These are phyloP conservation scores for Brachionus rubens DNA, from an alignment of 1,140 invertebrate species.

Conservation along the genomic window DNA sequence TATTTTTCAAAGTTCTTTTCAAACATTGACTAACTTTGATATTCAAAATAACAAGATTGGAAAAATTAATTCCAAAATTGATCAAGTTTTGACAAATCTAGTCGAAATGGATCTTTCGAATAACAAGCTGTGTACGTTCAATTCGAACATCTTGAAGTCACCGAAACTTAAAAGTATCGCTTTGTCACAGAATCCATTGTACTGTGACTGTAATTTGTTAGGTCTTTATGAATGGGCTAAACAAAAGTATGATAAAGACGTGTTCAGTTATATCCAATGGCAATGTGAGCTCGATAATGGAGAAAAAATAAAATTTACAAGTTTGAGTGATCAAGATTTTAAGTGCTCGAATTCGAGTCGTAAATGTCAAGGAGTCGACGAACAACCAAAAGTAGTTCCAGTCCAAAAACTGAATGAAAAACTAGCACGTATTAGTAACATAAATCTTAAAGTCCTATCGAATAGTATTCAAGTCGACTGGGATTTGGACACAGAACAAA, in stretches of 20 bases:
- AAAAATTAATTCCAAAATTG: background rate
- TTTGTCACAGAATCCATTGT: constrained; percentile 12
- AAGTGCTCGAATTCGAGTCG: background rate
- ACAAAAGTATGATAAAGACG: background rate
- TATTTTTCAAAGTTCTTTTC: background rate
- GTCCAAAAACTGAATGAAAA: background rate
- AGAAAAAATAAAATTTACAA: background rate
- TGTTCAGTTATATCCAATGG: constrained; percentile 39
- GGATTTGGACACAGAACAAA: background rate
- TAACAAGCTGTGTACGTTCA: constrained; percentile 25
- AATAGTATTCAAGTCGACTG: constrained; percentile 19
- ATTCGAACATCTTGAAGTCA: background rate
- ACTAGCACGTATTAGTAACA: background rate
- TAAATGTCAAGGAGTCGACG: background rate
- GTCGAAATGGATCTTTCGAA: constrained; percentile 11
- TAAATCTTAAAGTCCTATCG: background rate
- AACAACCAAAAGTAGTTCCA: background rate
- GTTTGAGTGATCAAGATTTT: background rate
- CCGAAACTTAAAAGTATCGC: background rate
- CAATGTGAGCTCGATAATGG: constrained; percentile 4
- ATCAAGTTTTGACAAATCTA: background rate
- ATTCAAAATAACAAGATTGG: constrained; percentile 5
- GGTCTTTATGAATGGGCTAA: constrained; percentile 14
- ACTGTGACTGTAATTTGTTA: constrained; percentile 16
- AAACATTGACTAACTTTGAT: constrained; percentile 1